Evolutionary conservation across 1,140 invertebrate species (phyloP).

Genomic region (Dendrolimus punctatus): DNA sequence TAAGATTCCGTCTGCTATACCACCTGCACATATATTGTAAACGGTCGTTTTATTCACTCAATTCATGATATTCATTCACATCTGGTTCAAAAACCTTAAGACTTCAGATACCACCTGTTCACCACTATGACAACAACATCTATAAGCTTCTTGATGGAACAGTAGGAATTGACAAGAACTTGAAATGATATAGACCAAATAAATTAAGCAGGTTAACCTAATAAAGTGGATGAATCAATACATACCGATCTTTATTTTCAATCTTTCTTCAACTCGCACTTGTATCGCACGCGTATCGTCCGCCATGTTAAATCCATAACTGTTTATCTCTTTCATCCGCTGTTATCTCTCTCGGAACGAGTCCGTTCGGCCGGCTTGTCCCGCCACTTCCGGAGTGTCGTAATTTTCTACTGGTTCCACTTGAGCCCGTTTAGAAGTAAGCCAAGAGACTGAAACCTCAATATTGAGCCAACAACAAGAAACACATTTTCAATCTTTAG

Average conservation of each 20-base stretch:
- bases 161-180: background rate
- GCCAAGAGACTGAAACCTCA: conserved; percentile 21
- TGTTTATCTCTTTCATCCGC: conserved; percentile 72
- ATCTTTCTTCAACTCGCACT: conserved; percentile 88
- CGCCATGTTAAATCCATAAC: conserved; percentile 88
- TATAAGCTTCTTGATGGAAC: background rate
- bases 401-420: conserved; percentile 67
- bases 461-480: too few species aligned
- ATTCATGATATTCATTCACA: conserved; percentile 27
- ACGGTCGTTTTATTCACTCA: conserved; percentile 6
- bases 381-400: conserved; percentile 71
- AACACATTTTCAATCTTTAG: conserved; percentile 4
- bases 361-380: conserved; percentile 66
- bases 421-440: conserved; percentile 52
- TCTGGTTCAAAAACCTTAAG: conserved; percentile 27
- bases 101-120: conserved; percentile 57
- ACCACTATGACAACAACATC: conserved; percentile 46
- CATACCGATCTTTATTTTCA: conserved; percentile 91
- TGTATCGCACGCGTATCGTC: conserved; percentile 79
- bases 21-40: conserved; percentile 4
- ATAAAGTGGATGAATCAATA: conserved; percentile 34
- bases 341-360: conserved; percentile 70
- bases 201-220: conserved; percentile 1
- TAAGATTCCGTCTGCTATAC: conserved; percentile 3
- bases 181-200: background rate